phyloP scores from a whole-genome alignment of 2,113 vertebrate genomes.

The Ascaphus truei region DNA sequence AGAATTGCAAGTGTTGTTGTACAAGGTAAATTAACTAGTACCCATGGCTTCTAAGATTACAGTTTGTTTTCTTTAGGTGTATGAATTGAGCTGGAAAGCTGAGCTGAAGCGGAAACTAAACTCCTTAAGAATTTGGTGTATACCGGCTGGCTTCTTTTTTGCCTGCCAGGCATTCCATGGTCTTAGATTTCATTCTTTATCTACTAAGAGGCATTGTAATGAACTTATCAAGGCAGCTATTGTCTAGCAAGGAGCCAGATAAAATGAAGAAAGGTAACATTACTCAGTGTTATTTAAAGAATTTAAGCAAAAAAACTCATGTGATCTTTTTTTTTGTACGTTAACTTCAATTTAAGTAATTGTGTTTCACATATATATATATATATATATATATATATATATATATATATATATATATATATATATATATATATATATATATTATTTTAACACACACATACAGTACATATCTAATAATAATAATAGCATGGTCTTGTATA shows the following conservation, averaged over 20 bases:
- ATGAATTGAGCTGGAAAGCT: slow-evolving; percentile 56
- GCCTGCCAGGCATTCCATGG: slow-evolving; percentile 57
- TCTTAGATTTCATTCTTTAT: slow-evolving; percentile 51
- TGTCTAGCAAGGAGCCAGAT: slow-evolving; percentile 46
- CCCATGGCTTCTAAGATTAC: slow-evolving; percentile 54
- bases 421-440: no score
- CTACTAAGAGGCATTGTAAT: slow-evolving; percentile 59
- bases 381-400: no score
- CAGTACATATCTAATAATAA: no score
- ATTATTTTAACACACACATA: no score
- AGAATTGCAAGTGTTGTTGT: slow-evolving; percentile 49
- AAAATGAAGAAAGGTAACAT: slow-evolving; percentile 46
- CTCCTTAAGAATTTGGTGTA: slow-evolving; percentile 63
- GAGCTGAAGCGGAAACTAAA: slow-evolving; percentile 62
- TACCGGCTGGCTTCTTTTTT: slow-evolving; percentile 56
- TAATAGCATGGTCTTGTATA: no score
- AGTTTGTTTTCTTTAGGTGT: slow-evolving; percentile 63
- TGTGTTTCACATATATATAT: no score
- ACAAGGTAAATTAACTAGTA: slow-evolving; percentile 44
- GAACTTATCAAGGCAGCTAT: slow-evolving; percentile 48
- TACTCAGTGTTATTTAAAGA: slow-evolving; percentile 47
- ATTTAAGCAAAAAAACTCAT: slow-evolving; percentile 27
- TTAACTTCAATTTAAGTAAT: no score
- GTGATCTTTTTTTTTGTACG: background rate
- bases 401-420: no score